Base-by-base conservation (phyloP, 2,888 invertebrate species). In the Diadegma fenestrale region DNA sequence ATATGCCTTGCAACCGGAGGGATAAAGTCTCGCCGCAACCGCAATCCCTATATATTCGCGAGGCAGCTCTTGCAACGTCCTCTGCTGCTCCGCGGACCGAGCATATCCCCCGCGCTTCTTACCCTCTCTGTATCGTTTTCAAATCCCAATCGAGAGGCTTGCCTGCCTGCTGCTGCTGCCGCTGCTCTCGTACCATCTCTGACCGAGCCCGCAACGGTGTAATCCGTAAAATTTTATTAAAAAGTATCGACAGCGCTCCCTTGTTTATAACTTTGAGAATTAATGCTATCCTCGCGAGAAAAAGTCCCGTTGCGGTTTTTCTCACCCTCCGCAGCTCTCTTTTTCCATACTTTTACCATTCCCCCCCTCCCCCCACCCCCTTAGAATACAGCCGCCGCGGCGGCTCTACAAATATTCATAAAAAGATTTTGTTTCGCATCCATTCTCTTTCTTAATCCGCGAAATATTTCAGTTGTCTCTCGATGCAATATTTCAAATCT, bases 221-320 rank as follows among this genome's bases (percentile, higher is more conserved):
- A 93, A 93, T 93, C 92, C 92, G 91, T 90, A 88, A 91, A 91
- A 91, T 93, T 93, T 93, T 92, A 93, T 93, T 93, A 93, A 93
- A 87, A 93, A 93, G 91, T 93, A 93, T 93, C 93, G 93, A 93
- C 93, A 93, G 91, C 89, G 80, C 87, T 85, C 87, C 89, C 90
- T 92, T 93, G 91, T 93, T 93, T 92, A 93, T 91, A 93, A 92
- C 91, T 91, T 89, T 88, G 90, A 89, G 90, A 92, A 93, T 93
- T 92, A 92, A 93, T 92, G 90, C 88, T 82, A 86, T 71, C 51
- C 22, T 43, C 41, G 26, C 17, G 33, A 61, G 33, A 64, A 22
- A 22, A 19, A 37, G 51, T 77, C 51, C 26, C 68, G 68, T 37
- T 72, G 61, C 33, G 76, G 75, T 48, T 76, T 48, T 45, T 3